These are phyloP conservation scores for Dasypolia templi DNA, from an alignment of 2,888 invertebrate genomes.

Conservation along the genomic window DNA sequence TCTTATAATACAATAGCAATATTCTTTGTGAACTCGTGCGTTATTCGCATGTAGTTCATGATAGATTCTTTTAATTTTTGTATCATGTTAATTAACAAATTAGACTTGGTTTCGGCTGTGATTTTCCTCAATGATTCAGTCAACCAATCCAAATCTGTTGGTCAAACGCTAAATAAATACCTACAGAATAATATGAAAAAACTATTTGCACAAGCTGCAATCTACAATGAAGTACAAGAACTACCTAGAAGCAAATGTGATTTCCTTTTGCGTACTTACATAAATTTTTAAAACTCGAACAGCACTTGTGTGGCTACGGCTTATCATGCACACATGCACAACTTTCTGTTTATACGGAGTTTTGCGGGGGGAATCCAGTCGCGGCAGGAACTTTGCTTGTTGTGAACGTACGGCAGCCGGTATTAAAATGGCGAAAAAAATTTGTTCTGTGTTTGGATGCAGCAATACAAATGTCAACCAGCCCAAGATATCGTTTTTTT, in stretches of 20 bases:
- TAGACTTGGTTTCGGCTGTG: background rate
- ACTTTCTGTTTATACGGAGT: conserved; percentile 6
- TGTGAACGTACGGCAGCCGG: conserved; percentile 13
- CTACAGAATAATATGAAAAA: background rate
- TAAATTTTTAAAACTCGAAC: background rate
- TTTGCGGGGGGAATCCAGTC: conserved; percentile 53
- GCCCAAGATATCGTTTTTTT: conserved; percentile 49
- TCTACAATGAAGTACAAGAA: too few species aligned
- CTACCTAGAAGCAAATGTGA: background rate
- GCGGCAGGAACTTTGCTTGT: conserved; percentile 14
- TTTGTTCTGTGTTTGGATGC: conserved; percentile 41
- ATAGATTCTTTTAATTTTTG: background rate
- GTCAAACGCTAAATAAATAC: background rate
- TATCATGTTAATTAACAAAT: background rate
- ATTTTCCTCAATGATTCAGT: background rate
- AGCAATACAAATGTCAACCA: conserved; percentile 42
- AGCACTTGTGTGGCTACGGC: background rate
- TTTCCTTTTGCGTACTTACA: background rate
- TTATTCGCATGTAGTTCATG: background rate
- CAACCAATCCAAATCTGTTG: background rate
- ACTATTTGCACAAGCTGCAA: background rate
- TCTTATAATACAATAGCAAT: background rate
- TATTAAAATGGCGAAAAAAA: conserved; percentile 44
- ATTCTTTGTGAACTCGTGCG: background rate
- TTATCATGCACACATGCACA: conserved; percentile 34